These are phyloP conservation scores for Cavia aperea DNA, from an alignment of 2,113 vertebrate genomes.

Conservation along the genomic window DNA sequence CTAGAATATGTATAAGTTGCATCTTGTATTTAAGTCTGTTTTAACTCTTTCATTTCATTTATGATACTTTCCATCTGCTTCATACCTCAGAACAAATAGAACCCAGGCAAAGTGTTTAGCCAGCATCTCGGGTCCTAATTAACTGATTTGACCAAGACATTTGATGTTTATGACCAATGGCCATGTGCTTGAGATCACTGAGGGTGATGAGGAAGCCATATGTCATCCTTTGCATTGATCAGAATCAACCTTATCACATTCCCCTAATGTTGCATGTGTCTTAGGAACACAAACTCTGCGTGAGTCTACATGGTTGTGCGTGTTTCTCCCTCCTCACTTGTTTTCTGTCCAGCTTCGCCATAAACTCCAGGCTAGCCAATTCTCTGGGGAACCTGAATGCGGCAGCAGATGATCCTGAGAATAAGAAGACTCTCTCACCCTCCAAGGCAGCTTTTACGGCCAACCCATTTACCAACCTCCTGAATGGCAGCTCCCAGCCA, in stretches of 20 bases:
- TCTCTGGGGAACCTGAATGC: conserved; percentile 91
- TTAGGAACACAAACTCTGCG: conserved; percentile 19
- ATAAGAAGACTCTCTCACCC: conserved; percentile 70
- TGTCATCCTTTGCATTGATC: neutral
- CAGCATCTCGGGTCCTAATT: neutral
- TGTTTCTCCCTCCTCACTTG: conserved; percentile 65
- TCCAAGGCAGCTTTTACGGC: conserved; percentile 75
- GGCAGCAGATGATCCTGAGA: conserved; percentile 77
- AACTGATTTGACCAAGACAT: conserved; percentile 17
- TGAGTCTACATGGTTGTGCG: conserved; percentile 58
- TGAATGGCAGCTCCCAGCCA: conserved; percentile 75
- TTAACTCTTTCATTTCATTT: neutral
- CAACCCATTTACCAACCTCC: conserved; percentile 75
- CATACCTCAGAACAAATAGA: neutral
- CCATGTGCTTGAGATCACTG: neutral
- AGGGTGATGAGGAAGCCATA: neutral
- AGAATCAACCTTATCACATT: neutral
- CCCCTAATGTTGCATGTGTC: conserved; percentile 33
- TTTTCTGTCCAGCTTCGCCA: conserved; percentile 81
- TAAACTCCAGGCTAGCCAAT: conserved; percentile 90
- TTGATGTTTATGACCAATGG: neutral
- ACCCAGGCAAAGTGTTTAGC: neutral
- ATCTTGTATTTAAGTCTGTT: neutral
- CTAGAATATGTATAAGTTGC: neutral
- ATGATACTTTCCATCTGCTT: neutral